Evolutionary conservation across 2,888 invertebrate genomes (phyloP), one percentile per base, ranked within the genome.

Genomic region (Xiphydria camelus): DNA sequence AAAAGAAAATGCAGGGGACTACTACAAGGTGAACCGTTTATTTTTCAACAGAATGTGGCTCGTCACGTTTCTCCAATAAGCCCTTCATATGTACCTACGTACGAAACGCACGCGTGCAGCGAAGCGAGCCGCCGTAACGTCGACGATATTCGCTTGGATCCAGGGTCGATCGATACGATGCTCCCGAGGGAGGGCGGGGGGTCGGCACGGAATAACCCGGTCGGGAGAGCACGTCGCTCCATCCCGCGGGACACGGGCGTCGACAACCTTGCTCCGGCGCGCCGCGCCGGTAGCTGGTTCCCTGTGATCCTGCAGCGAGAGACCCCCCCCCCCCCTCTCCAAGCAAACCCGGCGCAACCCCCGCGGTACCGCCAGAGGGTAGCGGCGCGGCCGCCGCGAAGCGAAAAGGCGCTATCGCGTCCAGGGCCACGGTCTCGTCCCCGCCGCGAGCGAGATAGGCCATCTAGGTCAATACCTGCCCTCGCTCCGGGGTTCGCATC

Each of bases 401-500:
- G 29, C 12, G 29, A 14, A 14, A 4, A 29, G 14, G 34, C 34
- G 44, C 32, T 46, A 39, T n/a, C n/a, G n/a, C n/a, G 33, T 48
- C 55, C 55, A 59, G 59, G 55, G 58, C 56, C 56, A 58, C 47
- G 58, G 56, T 57, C 56, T 57, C 47, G 45, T 41, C 49, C 47
- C 49, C 36, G 45, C 35, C 4, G 20, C 12, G 35, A 39, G 44
- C 45, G 45, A 40, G 34, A 7, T 10, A 34, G 34, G 17, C 15
- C 34, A 34, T 18, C 34, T 34, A 18, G 64, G 61, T 68, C 66
- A 66, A 66, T 65, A 63, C 60, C 62, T 64, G 57, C 53, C 56
- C 61, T 64, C 60, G 59, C 61, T 57, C 59, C 56, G 55, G 57
- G 57, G 55, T 59, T 59, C 58, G 55, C 52, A 47, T 60, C 51